Evolutionary conservation across 1,140 invertebrate species (phyloP).

Genomic region (Ptiloglossa arizonensis): DNA sequence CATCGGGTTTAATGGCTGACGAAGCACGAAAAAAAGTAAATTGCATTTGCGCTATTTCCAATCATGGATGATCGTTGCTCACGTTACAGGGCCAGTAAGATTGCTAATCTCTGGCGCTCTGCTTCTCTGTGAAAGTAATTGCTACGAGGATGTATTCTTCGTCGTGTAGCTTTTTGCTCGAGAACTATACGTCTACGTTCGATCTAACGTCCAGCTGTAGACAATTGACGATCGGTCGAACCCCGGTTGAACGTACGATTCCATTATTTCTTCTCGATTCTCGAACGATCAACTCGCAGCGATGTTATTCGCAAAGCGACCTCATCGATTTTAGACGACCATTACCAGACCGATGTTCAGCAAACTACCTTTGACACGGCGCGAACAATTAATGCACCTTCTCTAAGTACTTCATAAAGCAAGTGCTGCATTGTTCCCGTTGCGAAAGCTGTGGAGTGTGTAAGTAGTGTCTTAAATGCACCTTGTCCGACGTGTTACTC

Average conservation of each 20-base stretch:
- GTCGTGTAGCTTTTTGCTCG: too few species aligned
- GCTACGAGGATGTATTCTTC: too few species aligned
- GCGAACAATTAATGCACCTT: constrained; percentile 45
- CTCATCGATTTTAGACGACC: constrained; percentile 25
- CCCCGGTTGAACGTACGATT: not conserved
- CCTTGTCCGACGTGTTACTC: constrained; percentile 35
- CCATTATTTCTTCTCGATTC: not conserved
- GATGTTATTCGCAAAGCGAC: constrained; percentile 16
- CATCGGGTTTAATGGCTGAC: too few species aligned
- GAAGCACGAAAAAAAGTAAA: too few species aligned
- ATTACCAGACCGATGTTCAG: constrained; percentile 19
- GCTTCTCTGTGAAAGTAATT: too few species aligned
- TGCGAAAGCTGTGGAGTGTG: constrained; percentile 38
- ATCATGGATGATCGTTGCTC: too few species aligned
- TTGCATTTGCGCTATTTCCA: too few species aligned
- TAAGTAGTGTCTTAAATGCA: constrained; percentile 45
- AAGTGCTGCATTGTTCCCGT: constrained; percentile 42
- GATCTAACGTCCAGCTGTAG: too few species aligned
- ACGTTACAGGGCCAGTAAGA: too few species aligned
- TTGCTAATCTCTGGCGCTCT: too few species aligned
- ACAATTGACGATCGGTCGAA: too few species aligned
- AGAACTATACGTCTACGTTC: too few species aligned
- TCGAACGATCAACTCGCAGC: not conserved
- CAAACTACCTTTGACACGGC: constrained; percentile 37
- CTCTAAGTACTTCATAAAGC: constrained; percentile 43